A percentile compares a stretch with the other conserved stretches of the same genome.
phyloP scores from a whole-genome alignment of 2,113 vertebrate species.

The Bucco capensis region DNA sequence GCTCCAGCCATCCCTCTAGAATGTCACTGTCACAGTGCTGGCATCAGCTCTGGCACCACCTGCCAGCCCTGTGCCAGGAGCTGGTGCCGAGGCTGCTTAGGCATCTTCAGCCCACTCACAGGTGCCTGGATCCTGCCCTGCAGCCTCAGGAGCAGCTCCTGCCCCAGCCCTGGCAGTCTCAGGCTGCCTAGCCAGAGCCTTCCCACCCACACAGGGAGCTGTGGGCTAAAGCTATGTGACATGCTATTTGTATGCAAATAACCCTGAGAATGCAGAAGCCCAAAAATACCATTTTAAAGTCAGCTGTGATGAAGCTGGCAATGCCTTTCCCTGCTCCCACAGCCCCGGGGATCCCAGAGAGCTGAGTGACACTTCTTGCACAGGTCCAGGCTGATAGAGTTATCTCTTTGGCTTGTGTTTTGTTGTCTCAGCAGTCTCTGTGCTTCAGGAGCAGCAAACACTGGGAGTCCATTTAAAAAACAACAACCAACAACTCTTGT shows the following conservation, averaged over 20 bases:
- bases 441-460: constrained; percentile 22
- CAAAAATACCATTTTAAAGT: constrained; percentile 59
- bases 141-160: neutral
- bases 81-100: rapidly evolving
- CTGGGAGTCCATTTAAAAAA: constrained; percentile 37
- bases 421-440: constrained; percentile 58
- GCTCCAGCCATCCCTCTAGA: neutral
- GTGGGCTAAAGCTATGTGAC: neutral
- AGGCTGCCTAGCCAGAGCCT: neutral
- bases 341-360: constrained; percentile 45
- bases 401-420: constrained; percentile 46
- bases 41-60: neutral
- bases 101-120: neutral
- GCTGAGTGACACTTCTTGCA: neutral
- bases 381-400: constrained; percentile 54
- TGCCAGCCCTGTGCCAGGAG: rapidly evolving
- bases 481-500: constrained; percentile 33
- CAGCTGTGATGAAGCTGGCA: constrained; percentile 53
- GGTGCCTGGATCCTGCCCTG: rapidly evolving
- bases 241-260: constrained; percentile 61
- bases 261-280: constrained; percentile 16
- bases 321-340: constrained; percentile 34
- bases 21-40: neutral
- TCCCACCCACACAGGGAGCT: rapidly evolving
- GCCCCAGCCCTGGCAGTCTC: neutral